Evolutionary conservation across 2,113 vertebrate genomes (phyloP).

Genomic region (Riparia riparia): DNA sequence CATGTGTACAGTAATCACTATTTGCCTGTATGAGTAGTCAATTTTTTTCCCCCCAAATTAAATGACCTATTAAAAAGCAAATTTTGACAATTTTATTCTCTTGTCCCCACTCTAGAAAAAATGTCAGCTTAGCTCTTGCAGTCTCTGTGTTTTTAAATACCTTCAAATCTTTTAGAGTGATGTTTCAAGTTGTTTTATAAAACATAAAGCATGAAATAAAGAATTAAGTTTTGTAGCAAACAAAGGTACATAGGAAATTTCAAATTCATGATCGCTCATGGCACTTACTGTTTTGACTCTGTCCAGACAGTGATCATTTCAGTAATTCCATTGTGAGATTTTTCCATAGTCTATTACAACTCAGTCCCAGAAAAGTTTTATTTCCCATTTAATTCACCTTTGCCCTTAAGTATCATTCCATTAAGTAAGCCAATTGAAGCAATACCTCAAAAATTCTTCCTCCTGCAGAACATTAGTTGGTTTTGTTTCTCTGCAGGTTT

Average conservation of each 20-base stretch:
- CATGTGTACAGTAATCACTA: neutral
- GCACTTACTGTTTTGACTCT: neutral
- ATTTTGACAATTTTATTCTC: neutral
- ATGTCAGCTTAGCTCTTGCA: neutral
- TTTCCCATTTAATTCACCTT: neutral
- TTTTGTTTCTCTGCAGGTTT: neutral
- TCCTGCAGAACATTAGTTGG: accelerated
- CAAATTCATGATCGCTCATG: neutral
- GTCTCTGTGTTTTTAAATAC: neutral
- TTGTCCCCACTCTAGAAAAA: neutral
- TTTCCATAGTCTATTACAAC: too few relatives aligned
- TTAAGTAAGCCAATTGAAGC: neutral
- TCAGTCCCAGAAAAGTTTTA: neutral
- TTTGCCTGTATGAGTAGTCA: neutral
- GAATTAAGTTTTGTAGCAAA: neutral
- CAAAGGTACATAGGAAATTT: neutral
- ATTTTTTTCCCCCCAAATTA: neutral
- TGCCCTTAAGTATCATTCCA: neutral
- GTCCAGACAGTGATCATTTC: neutral
- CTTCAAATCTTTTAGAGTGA: neutral
- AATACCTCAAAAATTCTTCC: neutral
- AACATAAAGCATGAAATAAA: neutral
- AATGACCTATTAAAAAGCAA: accelerated
- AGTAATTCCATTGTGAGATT: neutral
- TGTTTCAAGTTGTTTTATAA: neutral